Evolutionary conservation across 2,113 vertebrate genomes (phyloP).

Genomic region (Notiomystis cincta): DNA sequence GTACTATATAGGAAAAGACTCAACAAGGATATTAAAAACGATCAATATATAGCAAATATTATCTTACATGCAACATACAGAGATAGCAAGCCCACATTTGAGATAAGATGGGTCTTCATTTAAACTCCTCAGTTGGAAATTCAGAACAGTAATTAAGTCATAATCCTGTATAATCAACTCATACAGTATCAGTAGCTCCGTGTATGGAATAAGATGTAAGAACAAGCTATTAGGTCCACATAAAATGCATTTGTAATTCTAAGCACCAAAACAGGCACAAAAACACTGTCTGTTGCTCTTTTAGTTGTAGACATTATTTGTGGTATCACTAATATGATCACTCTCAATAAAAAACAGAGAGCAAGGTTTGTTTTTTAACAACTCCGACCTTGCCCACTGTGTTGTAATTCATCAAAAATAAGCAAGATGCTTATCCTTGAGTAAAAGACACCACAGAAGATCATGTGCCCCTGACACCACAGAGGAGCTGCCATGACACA

Average conservation of each 20-base stretch:
- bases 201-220: neutral
- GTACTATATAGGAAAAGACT: neutral
- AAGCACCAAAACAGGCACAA: neutral
- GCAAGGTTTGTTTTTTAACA: neutral
- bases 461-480: constrained; percentile 41
- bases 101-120: neutral
- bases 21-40: neutral
- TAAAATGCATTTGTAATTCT: neutral
- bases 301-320: neutral
- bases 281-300: neutral
- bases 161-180: neutral
- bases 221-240: neutral
- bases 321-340: neutral
- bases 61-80: neutral
- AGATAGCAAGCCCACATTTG: neutral
- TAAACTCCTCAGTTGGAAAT: neutral
- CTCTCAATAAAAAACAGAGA: neutral
- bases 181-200: neutral
- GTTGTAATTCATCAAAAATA: neutral
- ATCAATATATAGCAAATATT: neutral
- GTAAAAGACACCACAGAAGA: neutral
- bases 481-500: constrained; percentile 1
- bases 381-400: neutral
- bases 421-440: neutral
- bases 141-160: neutral